These are phyloP conservation scores for Drosophila pegasa DNA, from an alignment of 2,888 invertebrate species.

Conservation along the genomic window DNA sequence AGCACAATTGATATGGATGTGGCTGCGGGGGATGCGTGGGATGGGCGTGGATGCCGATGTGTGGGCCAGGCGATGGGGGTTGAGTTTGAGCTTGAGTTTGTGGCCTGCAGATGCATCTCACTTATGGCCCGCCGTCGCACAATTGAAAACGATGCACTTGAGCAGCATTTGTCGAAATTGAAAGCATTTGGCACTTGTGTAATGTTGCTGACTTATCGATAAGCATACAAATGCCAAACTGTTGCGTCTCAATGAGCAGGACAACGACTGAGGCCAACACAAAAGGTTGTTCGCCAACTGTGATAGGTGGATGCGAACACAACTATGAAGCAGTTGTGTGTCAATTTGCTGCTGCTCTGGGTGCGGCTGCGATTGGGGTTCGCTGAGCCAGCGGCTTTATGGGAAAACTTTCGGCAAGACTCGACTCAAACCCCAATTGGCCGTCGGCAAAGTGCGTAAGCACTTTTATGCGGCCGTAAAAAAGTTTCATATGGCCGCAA, in stretches of 20 bases:
- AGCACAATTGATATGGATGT: constrained; percentile 64
- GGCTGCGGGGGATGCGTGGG: constrained; percentile 13
- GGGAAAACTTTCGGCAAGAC: constrained; percentile 53
- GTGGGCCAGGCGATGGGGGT: constrained; percentile 4
- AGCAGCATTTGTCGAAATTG: constrained; percentile 40
- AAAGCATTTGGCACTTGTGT: constrained; percentile 44
- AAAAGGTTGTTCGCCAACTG: constrained; percentile 30
- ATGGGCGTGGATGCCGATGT: neutral
- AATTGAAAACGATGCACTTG: constrained; percentile 46
- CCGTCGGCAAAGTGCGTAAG: constrained; percentile 42
- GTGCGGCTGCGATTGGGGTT: neutral
- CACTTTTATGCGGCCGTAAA: constrained; percentile 53
- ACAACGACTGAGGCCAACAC: constrained; percentile 10
- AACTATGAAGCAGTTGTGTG: constrained; percentile 32
- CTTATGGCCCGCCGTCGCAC: constrained; percentile 51
- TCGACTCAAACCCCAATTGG: constrained; percentile 30
- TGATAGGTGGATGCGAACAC: constrained; percentile 34
- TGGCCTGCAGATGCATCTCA: constrained; percentile 52
- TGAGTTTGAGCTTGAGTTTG: no score
- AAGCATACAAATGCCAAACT: constrained; percentile 55
- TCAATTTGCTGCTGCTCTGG: constrained; percentile 1
- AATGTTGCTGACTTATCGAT: constrained; percentile 59
- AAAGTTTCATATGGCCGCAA: constrained; percentile 52
- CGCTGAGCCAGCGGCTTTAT: constrained; percentile 53
- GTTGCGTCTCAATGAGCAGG: constrained; percentile 46